Percentiles rank a stretch among this genome's conserved stretches.
Conservation (phyloP, 2,113 vertebrate genomes). For the Colistium nudipinnis region DNA sequence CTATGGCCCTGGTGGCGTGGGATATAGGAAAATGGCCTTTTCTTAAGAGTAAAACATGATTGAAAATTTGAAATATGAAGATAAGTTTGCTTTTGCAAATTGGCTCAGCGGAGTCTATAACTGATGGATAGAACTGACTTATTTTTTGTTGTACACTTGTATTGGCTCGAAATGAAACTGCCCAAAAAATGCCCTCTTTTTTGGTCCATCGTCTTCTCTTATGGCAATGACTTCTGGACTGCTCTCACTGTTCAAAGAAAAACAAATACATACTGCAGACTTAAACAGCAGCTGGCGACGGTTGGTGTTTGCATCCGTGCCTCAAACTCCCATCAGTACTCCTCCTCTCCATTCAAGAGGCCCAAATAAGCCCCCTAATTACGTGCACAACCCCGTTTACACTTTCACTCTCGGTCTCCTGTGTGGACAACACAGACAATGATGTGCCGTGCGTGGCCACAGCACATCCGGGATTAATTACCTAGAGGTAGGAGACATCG, state of each 20-base stretch:
- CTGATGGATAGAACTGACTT: not conserved
- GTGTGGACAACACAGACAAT: conserved; percentile 30
- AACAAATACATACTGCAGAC: not conserved
- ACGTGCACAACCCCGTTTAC: conserved; percentile 46
- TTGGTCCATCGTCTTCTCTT: not conserved
- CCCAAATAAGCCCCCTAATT: conserved; percentile 48
- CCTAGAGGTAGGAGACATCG: conserved; percentile 57
- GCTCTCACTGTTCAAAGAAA: not conserved
- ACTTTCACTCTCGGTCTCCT: conserved; percentile 41
- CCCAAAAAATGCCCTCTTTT: not conserved
- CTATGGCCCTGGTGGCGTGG: not conserved
- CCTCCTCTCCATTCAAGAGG: conserved; percentile 7
- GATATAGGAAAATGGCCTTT: conserved; percentile 19
- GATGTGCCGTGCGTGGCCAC: conserved; percentile 30
- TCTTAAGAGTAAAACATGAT: not conserved
- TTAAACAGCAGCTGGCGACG: not conserved
- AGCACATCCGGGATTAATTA: conserved; percentile 65
- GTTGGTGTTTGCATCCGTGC: not conserved
- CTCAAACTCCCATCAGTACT: conserved; percentile 5
- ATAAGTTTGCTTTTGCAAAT: not conserved
- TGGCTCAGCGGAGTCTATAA: conserved; percentile 11
- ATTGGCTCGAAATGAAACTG: too few relatives aligned
- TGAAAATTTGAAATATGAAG: conserved; percentile 4
- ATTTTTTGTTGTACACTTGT: conserved; percentile 13
- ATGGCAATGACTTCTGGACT: not conserved